Evolutionary conservation across 2,797 vertebrate species (phyloP).

Genomic region (Trichosurus vulpecula): DNA sequence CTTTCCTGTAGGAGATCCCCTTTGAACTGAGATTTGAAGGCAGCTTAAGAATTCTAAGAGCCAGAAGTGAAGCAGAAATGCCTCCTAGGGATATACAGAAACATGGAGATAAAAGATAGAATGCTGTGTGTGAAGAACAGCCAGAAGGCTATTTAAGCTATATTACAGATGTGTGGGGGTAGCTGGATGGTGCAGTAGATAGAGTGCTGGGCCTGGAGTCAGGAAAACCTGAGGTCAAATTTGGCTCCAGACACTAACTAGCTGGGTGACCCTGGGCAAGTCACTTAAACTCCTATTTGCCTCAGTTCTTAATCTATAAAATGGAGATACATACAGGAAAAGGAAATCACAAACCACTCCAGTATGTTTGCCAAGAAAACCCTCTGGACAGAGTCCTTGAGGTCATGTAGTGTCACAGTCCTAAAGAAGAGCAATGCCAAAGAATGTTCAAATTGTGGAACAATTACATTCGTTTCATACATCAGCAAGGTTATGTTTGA

Average conservation of each 20-base stretch:
- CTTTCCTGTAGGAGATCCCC: not conserved
- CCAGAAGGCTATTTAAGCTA: not conserved
- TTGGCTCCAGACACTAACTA: not conserved
- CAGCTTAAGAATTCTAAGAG: not conserved
- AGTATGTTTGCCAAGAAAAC: not conserved
- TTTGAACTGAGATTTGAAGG: not conserved
- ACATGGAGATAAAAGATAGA: not conserved
- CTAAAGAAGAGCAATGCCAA: not conserved
- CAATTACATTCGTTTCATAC: not conserved
- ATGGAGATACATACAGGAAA: not conserved
- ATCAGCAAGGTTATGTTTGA: not conserved
- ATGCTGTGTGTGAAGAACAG: not conserved
- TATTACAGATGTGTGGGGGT: not conserved
- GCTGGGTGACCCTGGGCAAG: not conserved
- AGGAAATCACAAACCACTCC: not conserved
- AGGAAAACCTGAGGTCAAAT: not conserved
- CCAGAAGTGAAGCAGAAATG: not conserved
- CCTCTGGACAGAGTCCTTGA: not conserved
- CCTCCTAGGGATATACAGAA: not conserved
- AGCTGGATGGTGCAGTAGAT: not conserved
- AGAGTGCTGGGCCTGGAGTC: not conserved
- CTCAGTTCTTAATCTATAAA: not conserved
- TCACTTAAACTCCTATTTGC: not conserved
- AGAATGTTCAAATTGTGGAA: not conserved
- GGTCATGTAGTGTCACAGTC: not conserved